Evolutionary conservation across 2,888 invertebrate species (phyloP), one percentile per base, ranked within the genome.

Genomic region (Apamea monoglypha): DNA sequence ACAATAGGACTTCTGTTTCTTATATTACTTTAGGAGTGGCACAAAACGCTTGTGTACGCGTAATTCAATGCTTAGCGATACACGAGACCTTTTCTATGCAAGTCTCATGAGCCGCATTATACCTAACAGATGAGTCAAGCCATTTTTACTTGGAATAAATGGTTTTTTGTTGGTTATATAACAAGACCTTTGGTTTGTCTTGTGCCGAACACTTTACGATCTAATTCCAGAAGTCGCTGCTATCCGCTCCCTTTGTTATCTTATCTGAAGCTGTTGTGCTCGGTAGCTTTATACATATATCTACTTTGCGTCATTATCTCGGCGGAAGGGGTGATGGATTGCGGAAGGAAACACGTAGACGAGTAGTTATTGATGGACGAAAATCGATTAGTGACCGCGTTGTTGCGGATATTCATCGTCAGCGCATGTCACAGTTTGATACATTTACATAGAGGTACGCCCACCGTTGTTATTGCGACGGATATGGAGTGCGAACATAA

Each of bases 401-500:
- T 77, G 75, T 74, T 76, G 82, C 85, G 81, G 88, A 80, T 86
- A 71, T 80, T 29, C 71, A 76, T 72, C 66, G 80, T 80, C 61
- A 76, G 77, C 80, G 79, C 72, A 78, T 76, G 85, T 81, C 76
- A 81, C 53, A 83, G 72, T 85, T 84, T 87, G 87, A 86, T 85
- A 87, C 84, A 89, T 86, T 78, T 78, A 84, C 80, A 85, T 86
- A 88, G 88, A 90, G 82, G 79, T 86, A 92, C 95, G 94, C 93
- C 94, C 94, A 93, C 92, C 81, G 89, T 82, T 89, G 88, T 87
- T 76, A 76, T 78, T 87, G 86, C 84, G 88, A 82, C 90, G 91
- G 90, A 91, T 91, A 92, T 90, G 91, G 91, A 90, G 90, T 90
- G 88, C 88, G 87, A 88, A 89, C 90, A 81, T 79, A 91, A 91